Evolutionary conservation across 1,140 invertebrate species (phyloP).

Genomic region (Calliopsis andreniformis): DNA sequence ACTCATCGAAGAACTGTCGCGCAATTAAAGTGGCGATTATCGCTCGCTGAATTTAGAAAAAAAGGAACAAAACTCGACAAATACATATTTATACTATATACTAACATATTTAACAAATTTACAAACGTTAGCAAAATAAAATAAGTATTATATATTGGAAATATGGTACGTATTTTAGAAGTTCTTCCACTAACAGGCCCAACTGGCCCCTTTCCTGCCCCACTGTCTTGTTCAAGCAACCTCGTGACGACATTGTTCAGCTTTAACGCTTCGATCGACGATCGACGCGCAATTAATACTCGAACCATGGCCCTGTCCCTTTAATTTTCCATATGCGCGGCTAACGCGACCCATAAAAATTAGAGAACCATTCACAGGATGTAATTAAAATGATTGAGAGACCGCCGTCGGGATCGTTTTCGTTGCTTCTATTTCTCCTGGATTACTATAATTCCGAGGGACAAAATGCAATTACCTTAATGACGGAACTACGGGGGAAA

Average conservation of each 20-base stretch:
- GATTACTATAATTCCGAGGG: conserved; percentile 23
- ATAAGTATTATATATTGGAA: too few relatives aligned
- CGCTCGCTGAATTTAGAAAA: too few relatives aligned
- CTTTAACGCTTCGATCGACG: conserved; percentile 37
- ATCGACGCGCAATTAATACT: conserved; percentile 60
- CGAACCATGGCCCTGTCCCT: conserved; percentile 20
- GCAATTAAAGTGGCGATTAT: too few relatives aligned
- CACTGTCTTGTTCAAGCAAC: conserved; percentile 14
- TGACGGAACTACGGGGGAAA: conserved; percentile 24
- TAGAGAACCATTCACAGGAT: conserved; percentile 28
- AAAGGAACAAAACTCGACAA: too few relatives aligned
- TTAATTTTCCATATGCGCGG: conserved; percentile 30
- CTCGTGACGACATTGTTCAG: conserved; percentile 35
- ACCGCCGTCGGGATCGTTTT: conserved; percentile 6
- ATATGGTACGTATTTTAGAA: too few relatives aligned
- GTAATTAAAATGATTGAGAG: conserved; percentile 38
- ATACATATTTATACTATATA: too few relatives aligned
- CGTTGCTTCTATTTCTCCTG: conserved; percentile 12
- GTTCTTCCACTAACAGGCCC: too few relatives aligned
- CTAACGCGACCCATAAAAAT: conserved; percentile 36
- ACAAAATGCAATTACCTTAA: conserved; percentile 34
- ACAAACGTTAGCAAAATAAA: too few relatives aligned
- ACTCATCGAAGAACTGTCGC: too few relatives aligned
- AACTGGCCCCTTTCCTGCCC: too few relatives aligned
- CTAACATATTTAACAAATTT: too few relatives aligned